Evolutionary conservation across 2,888 invertebrate species (phyloP).

Genomic region (Leucania comma): DNA sequence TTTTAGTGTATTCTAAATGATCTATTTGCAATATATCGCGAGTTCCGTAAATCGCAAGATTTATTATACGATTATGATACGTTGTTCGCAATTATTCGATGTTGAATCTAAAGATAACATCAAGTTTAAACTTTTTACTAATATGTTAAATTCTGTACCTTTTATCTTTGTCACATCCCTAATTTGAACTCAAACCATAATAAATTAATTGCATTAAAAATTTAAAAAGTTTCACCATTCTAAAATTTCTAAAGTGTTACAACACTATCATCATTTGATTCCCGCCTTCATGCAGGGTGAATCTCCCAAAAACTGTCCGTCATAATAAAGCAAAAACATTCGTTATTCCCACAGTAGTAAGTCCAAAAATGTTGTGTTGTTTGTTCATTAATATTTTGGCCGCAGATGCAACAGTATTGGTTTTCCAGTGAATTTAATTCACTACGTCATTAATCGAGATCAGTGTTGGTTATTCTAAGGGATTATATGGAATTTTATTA

Average conservation of each 20-base stretch:
- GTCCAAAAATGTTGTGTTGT: constrained; percentile 68
- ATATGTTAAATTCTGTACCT: not conserved
- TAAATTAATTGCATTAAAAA: constrained; percentile 7
- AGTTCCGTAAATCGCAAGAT: no score
- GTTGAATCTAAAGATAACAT: not conserved
- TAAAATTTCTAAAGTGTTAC: constrained; percentile 6
- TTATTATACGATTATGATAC: no score
- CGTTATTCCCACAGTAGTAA: constrained; percentile 66
- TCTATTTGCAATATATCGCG: no score
- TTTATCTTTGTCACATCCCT: not conserved
- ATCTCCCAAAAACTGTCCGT: constrained; percentile 61
- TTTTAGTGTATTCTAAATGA: no score
- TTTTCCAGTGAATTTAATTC: constrained; percentile 86
- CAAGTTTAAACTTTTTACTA: not conserved
- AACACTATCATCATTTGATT: constrained; percentile 81
- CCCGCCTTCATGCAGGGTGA: constrained; percentile 73
- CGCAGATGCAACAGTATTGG: constrained; percentile 83
- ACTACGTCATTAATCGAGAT: constrained; percentile 86
- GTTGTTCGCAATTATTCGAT: no score
- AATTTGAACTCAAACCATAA: not conserved
- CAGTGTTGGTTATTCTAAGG: constrained; percentile 79
- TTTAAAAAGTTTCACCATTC: not conserved
- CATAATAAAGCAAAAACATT: constrained; percentile 69
- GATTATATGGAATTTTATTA: constrained; percentile 86
- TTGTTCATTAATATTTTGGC: constrained; percentile 65